These are phyloP conservation scores for Chlamydotis undulata DNA, from an alignment of 2,113 vertebrate genomes.

Conservation along the genomic window DNA sequence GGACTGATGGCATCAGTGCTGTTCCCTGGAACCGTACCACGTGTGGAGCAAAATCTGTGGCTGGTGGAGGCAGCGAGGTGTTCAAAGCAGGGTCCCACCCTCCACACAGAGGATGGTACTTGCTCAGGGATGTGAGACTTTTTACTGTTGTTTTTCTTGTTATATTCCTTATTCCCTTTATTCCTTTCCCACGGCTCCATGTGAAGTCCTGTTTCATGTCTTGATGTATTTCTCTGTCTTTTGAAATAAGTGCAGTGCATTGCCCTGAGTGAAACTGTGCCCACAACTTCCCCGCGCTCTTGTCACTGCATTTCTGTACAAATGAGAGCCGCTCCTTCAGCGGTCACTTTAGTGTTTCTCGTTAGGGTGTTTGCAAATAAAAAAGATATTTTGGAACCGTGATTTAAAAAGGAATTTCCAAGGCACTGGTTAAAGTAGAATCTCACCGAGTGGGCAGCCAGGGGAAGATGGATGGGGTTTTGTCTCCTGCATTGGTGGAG, in stretches of 20 bases:
- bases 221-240: neutral
- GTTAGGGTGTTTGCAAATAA: neutral
- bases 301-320: neutral
- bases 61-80: neutral
- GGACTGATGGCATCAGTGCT: accelerated
- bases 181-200: accelerated
- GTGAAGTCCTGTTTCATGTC: neutral
- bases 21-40: neutral
- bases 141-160: neutral
- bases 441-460: neutral
- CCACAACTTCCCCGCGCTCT: accelerated
- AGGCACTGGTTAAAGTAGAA: neutral
- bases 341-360: neutral
- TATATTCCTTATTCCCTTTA: neutral
- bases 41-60: accelerated
- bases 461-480: neutral
- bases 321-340: neutral
- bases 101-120: accelerated
- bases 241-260: neutral
- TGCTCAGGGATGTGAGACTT: neutral
- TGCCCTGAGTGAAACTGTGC: neutral
- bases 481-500: neutral
- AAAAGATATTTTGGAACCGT: neutral
- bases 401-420: neutral
- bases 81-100: neutral